Evolutionary conservation across 1,140 invertebrate species (phyloP).

Genomic region (Saccostrea glomerata): DNA sequence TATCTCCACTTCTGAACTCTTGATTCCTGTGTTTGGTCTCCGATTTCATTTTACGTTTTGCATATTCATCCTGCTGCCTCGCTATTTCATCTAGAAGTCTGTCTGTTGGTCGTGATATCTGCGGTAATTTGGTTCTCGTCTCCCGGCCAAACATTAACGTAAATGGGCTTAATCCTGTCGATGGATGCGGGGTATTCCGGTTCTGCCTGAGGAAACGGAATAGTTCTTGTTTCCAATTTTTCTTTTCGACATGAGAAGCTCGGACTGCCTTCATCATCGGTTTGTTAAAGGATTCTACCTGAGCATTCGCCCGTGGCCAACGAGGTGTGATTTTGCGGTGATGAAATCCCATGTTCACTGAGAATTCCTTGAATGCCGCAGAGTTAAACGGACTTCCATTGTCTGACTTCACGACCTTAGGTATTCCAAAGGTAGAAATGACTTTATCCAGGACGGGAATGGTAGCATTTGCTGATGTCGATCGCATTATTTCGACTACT

Average conservation of each 20-base stretch:
- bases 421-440: conserved; percentile 47
- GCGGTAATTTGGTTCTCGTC: conserved; percentile 46
- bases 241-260: conserved; percentile 40
- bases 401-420: conserved; percentile 56
- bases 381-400: conserved; percentile 62
- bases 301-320: conserved; percentile 63
- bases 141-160: conserved; percentile 59
- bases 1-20: conserved; percentile 47
- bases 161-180: conserved; percentile 58
- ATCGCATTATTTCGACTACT: conserved; percentile 61
- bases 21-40: conserved; percentile 46
- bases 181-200: conserved; percentile 54
- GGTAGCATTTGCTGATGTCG: conserved; percentile 52
- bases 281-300: conserved; percentile 62
- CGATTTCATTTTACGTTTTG: conserved; percentile 48
- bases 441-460: conserved; percentile 57
- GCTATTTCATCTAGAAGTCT: too few species aligned
- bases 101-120: neutral
- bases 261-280: conserved; percentile 56
- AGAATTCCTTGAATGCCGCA: conserved; percentile 46
- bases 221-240: conserved; percentile 61
- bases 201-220: conserved; percentile 55
- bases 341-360: conserved; percentile 48
- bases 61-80: conserved; percentile 44
- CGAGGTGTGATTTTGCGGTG: conserved; percentile 57